Evolutionary conservation across 2,797 vertebrate species (phyloP), one percentile per base, ranked within the genome.

Genomic region (Chiropotes sagulatus): DNA sequence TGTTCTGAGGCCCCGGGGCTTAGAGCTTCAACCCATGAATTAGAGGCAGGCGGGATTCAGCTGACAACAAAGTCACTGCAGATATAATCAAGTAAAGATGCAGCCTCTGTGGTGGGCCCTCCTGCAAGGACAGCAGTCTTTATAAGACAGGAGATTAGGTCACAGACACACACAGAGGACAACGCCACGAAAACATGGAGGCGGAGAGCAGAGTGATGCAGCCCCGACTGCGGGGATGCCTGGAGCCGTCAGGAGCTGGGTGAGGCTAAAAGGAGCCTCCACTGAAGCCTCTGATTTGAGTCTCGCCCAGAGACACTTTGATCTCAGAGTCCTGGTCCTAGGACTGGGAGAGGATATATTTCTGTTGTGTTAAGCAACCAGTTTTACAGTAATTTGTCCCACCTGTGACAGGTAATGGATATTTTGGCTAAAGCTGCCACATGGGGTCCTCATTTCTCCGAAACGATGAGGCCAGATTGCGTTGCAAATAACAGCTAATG

Each of bases 261-360:
- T 84, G 52, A 50, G 70, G 30, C 50, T 30, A 41, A 41, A 75
- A 30, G 26, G 41, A 39, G 7, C 33, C 70, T 75, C 17, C 13
- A 15, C 22, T 44, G 30, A 57, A 67, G 36, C 20, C 28, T 50
- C 33, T 4, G 3, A 33, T 64, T 33, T 33, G 30, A 64, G 8
- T 54, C 1, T 0, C 0, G 46, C 10, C n/a, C 14, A 5, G 36
- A 12, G 2, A 39, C 24, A 1, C 24, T 30, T 44, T 26, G 10
- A 46, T 3, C 13, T 15, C 12, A 44, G 3, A 30, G 33, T 2
- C 7, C 20, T 9, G 33, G 19, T 20, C 17, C n/a, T 5, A 30
- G 22, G 33, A 8, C 46, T 24, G 3, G 4, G 30, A 2, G 5
- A 30, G 24, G 7, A 1, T n/a, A 5, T 1, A 46, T 76, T 13